phyloP scores from a whole-genome alignment of 2,888 invertebrate genomes.

The Diarsia rubi region DNA sequence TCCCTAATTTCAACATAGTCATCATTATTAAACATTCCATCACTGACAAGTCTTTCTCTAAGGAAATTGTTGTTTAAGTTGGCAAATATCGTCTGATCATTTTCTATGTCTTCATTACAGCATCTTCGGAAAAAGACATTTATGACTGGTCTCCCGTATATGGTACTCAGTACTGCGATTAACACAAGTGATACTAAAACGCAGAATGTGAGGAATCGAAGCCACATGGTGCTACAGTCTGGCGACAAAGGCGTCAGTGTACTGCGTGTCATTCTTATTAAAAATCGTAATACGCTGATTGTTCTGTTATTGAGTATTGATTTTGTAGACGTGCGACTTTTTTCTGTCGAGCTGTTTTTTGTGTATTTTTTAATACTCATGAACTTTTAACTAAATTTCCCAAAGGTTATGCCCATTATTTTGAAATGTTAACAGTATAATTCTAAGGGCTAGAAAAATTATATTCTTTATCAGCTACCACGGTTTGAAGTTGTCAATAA shows the following conservation, averaged over 20 bases:
- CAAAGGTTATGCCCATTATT: not conserved
- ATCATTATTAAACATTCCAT: conserved; percentile 68
- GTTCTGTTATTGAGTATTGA: conserved; percentile 66
- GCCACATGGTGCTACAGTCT: conserved; percentile 79
- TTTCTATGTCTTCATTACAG: conserved; percentile 83
- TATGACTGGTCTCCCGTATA: conserved; percentile 81
- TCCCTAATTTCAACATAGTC: conserved; percentile 69
- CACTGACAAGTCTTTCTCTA: conserved; percentile 80
- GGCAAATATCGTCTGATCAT: conserved; percentile 83
- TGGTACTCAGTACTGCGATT: conserved; percentile 80
- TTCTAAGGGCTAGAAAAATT: not conserved
- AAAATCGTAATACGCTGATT: conserved; percentile 76
- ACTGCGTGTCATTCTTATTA: conserved; percentile 68
- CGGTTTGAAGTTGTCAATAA: no score
- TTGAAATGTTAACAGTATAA: not conserved
- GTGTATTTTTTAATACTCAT: no score
- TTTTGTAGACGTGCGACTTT: conserved; percentile 63
- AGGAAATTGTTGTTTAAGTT: conserved; percentile 82
- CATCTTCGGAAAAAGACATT: conserved; percentile 83
- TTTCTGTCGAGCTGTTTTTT: no score
- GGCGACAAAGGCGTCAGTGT: conserved; percentile 40
- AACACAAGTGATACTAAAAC: conserved; percentile 80
- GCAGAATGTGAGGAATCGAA: conserved; percentile 83
- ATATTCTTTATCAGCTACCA: no score
- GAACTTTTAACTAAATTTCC: not conserved